Evolutionary conservation across 1,140 invertebrate genomes (phyloP).

Genomic region (Cydia fagiglandana): DNA sequence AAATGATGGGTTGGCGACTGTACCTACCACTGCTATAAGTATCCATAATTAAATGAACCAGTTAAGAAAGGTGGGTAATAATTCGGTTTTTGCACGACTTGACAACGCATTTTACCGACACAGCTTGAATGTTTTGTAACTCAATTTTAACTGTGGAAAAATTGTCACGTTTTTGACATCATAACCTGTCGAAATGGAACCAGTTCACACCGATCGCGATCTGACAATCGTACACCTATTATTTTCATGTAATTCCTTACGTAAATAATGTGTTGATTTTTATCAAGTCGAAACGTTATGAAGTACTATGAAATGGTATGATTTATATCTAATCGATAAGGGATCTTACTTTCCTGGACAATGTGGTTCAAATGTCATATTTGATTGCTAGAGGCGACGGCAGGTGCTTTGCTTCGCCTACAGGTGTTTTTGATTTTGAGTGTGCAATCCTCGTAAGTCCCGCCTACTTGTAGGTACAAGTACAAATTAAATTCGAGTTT

Average conservation of each 20-base stretch:
- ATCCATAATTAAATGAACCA: no score
- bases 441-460: no score
- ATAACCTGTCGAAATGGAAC: background rate
- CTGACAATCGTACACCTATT: slow-evolving; percentile 8
- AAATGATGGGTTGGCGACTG: no score
- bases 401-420: no score
- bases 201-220: slow-evolving; percentile 9
- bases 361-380: no score
- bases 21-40: no score
- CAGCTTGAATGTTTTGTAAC: background rate
- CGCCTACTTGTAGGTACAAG: no score
- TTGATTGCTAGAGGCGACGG: no score
- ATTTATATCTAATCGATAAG: background rate
- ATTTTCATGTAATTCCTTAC: slow-evolving; percentile 16
- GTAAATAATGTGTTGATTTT: slow-evolving; percentile 6
- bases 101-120: background rate
- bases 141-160: slow-evolving; percentile 14
- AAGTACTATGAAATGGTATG: background rate
- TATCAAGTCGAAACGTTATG: background rate
- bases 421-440: no score
- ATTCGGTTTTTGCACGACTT: no score
- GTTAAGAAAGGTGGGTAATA: no score
- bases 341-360: background rate
- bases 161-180: slow-evolving; percentile 19
- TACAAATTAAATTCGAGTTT: no score